These are phyloP conservation scores for Chironomus riparius DNA, from an alignment of 2,888 invertebrate genomes.

Conservation along the genomic window DNA sequence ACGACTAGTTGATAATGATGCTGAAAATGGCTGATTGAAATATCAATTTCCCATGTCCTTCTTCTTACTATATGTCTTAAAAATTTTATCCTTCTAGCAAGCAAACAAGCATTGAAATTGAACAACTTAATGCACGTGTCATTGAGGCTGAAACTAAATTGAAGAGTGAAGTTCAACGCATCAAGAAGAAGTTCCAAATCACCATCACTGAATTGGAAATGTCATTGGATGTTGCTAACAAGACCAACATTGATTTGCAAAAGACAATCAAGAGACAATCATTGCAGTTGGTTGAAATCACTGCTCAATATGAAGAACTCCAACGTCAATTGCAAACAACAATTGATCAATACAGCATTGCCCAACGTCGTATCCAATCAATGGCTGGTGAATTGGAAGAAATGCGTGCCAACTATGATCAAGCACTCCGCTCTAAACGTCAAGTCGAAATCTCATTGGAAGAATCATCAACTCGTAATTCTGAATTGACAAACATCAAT, in stretches of 20 bases:
- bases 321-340: slow-evolving; percentile 94
- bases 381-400: slow-evolving; percentile 94
- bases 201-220: slow-evolving; percentile 95
- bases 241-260: slow-evolving; percentile 94
- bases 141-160: slow-evolving; percentile 93
- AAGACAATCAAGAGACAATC: slow-evolving; percentile 97
- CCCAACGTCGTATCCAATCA: slow-evolving; percentile 82
- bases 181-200: slow-evolving; percentile 98
- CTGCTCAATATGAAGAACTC: slow-evolving; percentile 92
- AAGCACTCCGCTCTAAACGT: slow-evolving; percentile 89
- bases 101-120: slow-evolving; percentile 96
- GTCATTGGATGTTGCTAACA: slow-evolving; percentile 95
- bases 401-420: slow-evolving; percentile 81
- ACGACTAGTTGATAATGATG: no score
- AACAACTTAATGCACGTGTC: slow-evolving; percentile 88
- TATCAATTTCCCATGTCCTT: no score
- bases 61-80: not conserved
- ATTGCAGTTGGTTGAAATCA: slow-evolving; percentile 80
- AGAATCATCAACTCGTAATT: slow-evolving; percentile 85
- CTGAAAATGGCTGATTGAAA: no score
- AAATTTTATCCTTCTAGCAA: slow-evolving; percentile 55
- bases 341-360: slow-evolving; percentile 83
- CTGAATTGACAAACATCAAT: slow-evolving; percentile 89
- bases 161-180: slow-evolving; percentile 90
- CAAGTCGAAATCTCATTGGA: slow-evolving; percentile 81